These are phyloP conservation scores for Brachyistius frenatus DNA, from an alignment of 2,113 vertebrate genomes.

Conservation along the genomic window DNA sequence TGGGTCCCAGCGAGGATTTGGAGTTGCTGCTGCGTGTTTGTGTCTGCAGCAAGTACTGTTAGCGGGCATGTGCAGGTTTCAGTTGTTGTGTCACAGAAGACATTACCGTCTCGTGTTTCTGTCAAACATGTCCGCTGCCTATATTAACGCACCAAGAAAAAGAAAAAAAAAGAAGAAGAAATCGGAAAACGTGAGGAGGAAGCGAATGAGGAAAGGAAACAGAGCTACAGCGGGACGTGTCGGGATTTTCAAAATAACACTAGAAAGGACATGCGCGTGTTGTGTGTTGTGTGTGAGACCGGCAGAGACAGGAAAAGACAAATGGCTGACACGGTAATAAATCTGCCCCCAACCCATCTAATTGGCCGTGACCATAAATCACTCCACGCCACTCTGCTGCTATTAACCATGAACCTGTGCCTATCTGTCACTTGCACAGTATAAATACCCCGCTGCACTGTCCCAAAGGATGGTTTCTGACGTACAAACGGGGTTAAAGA, in stretches of 20 bases:
- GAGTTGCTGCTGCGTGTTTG: not conserved
- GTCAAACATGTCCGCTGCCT: not conserved
- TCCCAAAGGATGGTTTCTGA: constrained; percentile 25
- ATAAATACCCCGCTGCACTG: constrained; percentile 58
- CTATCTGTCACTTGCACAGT: constrained; percentile 49
- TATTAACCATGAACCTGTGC: constrained; percentile 66
- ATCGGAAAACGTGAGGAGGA: not conserved
- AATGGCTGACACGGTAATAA: constrained; percentile 59
- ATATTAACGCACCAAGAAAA: not conserved
- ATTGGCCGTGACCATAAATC: constrained; percentile 74
- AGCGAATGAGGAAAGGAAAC: constrained; percentile 11
- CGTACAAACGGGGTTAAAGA: constrained; percentile 41
- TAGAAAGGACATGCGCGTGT: constrained; percentile 4
- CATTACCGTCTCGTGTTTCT: constrained; percentile 20
- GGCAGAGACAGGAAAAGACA: constrained; percentile 32
- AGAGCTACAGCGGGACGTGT: not conserved
- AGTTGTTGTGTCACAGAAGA: constrained; percentile 13
- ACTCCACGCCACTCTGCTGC: constrained; percentile 57
- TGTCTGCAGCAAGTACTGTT: not conserved
- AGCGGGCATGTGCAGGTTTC: not conserved
- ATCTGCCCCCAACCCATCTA: constrained; percentile 68
- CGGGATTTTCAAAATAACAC: constrained; percentile 3
- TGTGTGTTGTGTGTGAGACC: constrained; percentile 7
- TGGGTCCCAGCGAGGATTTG: constrained; percentile 8
- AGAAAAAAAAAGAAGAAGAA: not conserved